These are phyloP conservation scores for Gila orcuttii DNA, from an alignment of 2,113 vertebrate species.

Conservation along the genomic window DNA sequence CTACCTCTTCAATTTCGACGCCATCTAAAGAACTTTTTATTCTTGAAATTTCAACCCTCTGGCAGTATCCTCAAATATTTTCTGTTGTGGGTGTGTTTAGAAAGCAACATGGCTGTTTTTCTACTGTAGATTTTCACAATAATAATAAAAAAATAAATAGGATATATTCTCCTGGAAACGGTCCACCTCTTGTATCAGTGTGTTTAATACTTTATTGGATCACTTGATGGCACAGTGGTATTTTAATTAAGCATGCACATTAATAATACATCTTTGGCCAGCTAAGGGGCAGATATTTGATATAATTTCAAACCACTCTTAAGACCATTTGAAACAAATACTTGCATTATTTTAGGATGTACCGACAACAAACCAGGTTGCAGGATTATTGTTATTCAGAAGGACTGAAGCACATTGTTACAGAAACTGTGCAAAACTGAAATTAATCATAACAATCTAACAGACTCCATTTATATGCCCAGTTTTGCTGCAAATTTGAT, in stretches of 20 bases:
- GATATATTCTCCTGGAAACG: not conserved
- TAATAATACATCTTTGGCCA: not conserved
- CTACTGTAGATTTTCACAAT: not conserved
- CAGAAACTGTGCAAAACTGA: not conserved
- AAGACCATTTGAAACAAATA: not conserved
- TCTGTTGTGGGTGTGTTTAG: not conserved
- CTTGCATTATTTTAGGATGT: not conserved
- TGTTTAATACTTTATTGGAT: not conserved
- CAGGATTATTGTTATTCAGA: not conserved
- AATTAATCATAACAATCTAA: not conserved
- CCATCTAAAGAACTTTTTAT: not conserved
- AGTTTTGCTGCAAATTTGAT: slow-evolving; percentile 10
- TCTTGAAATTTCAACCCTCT: slow-evolving; percentile 17
- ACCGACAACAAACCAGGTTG: not conserved
- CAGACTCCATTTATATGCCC: not conserved
- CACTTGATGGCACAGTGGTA: not conserved
- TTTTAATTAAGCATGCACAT: not conserved
- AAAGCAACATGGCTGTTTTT: not conserved
- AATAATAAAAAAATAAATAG: not conserved
- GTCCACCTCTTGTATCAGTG: not conserved
- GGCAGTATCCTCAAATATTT: not conserved
- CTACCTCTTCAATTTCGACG: not conserved
- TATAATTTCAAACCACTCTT: not conserved
- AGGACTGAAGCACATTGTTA: not conserved
- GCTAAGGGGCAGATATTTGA: not conserved